phyloP scores from a whole-genome alignment of 2,797 vertebrate species.

The Propithecus perrieri region DNA sequence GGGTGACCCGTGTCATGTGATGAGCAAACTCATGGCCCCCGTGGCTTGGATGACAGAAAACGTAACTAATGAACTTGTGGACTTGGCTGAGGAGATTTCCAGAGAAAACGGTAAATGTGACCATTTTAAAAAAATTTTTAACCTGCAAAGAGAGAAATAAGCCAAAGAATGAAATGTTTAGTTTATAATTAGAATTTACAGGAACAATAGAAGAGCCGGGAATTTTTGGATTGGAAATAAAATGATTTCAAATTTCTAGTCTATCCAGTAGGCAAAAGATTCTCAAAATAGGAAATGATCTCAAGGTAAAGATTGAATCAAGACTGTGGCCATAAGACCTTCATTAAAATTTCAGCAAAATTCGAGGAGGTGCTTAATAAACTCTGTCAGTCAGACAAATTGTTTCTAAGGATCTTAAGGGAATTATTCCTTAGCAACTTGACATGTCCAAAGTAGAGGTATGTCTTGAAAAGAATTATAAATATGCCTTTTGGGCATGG shows the following conservation, averaged over 20 bases:
- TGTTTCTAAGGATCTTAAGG: not conserved
- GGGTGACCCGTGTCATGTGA: not conserved
- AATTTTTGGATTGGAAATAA: not conserved
- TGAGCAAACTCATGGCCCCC: not conserved
- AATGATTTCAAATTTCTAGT: not conserved
- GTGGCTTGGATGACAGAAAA: not conserved
- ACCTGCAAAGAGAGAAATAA: not conserved
- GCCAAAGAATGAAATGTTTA: not conserved
- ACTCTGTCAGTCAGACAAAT: not conserved
- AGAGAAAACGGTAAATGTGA: not conserved
- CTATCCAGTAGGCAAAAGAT: not conserved
- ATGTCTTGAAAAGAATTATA: not conserved
- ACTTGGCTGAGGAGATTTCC: not conserved
- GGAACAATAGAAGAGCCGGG: not conserved
- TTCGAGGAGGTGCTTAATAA: not conserved
- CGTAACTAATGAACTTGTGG: not conserved
- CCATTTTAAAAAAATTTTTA: not conserved
- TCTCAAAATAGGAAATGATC: not conserved
- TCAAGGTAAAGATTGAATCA: not conserved
- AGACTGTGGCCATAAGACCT: not conserved
- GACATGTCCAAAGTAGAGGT: not conserved
- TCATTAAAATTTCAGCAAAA: slow-evolving; percentile 1
- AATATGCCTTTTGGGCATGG: not conserved
- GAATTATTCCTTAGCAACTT: not conserved
- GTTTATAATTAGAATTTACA: slow-evolving; percentile 22